phyloP scores from a whole-genome alignment of 2,113 vertebrate genomes.

The Ariopsis seemanni region DNA sequence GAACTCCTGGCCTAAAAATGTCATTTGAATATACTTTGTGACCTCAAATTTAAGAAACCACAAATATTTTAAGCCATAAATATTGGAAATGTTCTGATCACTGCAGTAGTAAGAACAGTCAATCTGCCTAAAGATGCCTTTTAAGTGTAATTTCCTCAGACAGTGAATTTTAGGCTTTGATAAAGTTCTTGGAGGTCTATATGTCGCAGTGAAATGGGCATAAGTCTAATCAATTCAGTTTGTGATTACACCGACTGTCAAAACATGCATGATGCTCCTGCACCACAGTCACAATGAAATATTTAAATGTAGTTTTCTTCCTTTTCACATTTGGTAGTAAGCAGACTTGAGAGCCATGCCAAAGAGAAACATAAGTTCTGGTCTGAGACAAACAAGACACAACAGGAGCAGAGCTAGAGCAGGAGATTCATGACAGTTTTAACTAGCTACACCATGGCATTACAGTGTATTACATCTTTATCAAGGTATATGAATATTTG shows the following conservation, averaged over 20 bases:
- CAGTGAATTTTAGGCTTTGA: not conserved
- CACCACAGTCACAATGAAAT: not conserved
- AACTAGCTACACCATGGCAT: not conserved
- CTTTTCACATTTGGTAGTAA: not conserved
- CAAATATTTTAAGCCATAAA: not conserved
- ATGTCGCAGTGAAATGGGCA: not conserved
- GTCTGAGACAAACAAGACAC: not conserved
- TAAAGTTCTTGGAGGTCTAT: not conserved
- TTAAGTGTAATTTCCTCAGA: not conserved
- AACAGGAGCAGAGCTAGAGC: not conserved
- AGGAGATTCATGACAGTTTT: not conserved
- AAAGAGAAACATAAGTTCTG: not conserved
- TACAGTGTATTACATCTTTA: not conserved
- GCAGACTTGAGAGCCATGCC: not conserved
- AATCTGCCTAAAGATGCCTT: not conserved
- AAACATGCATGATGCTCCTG: not conserved
- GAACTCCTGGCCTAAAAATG: not conserved
- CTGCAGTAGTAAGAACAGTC: not conserved
- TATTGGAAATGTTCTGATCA: not conserved
- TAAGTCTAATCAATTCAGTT: not conserved
- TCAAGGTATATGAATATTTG: not conserved
- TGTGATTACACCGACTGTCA: not conserved
- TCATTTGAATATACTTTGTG: not conserved
- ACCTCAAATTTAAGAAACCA: not conserved
- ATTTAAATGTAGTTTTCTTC: conserved; percentile 15